Evolutionary conservation across 2,113 vertebrate genomes (phyloP).

Genomic region (Ibidorhyncha struthersii): DNA sequence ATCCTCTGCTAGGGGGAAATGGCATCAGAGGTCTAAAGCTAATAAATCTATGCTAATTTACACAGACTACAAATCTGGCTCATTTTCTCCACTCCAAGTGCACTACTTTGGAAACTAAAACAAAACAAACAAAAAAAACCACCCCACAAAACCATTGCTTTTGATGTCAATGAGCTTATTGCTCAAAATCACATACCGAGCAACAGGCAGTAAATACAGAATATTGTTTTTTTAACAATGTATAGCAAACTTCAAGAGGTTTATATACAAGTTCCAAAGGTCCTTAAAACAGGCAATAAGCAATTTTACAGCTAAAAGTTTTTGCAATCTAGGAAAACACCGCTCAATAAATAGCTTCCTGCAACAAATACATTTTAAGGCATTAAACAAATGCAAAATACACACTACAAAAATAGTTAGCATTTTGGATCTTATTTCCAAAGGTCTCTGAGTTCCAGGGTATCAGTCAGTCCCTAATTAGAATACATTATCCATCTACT

Average conservation of each 20-base stretch:
- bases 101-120: neutral
- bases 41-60: neutral
- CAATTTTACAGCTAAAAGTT: neutral
- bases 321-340: neutral
- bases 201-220: neutral
- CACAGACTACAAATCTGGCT: neutral
- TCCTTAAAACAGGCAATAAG: neutral
- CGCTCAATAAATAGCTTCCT: neutral
- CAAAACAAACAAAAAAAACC: neutral
- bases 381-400: neutral
- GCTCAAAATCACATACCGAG: neutral
- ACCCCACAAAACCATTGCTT: neutral
- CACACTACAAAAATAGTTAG: neutral
- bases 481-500: constrained; percentile 79
- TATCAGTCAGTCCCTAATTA: constrained; percentile 76
- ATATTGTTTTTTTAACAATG: neutral
- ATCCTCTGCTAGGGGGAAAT: neutral
- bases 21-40: neutral
- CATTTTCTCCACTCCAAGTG: neutral
- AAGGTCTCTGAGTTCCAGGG: constrained; percentile 34
- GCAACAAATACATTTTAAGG: neutral
- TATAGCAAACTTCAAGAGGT: neutral
- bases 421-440: constrained; percentile 48
- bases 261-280: neutral
- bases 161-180: neutral